These are phyloP conservation scores for Mythimna vitellina DNA, from an alignment of 2,888 invertebrate genomes.

Conservation along the genomic window DNA sequence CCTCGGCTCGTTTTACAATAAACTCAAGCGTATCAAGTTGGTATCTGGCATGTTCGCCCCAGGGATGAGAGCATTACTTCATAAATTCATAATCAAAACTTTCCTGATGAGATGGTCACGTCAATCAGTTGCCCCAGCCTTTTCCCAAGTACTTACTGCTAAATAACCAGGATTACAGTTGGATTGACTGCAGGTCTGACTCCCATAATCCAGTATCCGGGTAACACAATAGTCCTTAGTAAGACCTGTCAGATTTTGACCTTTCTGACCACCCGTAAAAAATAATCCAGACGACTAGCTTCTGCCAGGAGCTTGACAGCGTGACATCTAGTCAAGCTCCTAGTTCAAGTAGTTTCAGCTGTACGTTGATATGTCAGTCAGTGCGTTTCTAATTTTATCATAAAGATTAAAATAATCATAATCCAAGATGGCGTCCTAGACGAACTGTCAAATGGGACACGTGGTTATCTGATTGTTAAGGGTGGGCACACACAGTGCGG, in stretches of 20 bases:
- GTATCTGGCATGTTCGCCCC: too few relatives aligned
- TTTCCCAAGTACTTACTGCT: background rate
- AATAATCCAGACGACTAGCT: background rate
- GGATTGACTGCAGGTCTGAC: background rate
- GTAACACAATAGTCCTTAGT: background rate
- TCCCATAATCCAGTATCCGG: too few relatives aligned
- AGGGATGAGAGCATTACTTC: too few relatives aligned
- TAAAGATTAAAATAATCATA: slow-evolving; percentile 1
- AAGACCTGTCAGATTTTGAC: background rate
- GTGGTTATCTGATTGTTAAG: slow-evolving; percentile 53
- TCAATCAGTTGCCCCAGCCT: background rate
- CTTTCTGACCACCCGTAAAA: background rate
- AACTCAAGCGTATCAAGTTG: too few relatives aligned
- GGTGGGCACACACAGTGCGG: slow-evolving; percentile 68
- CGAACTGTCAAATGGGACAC: slow-evolving; percentile 48
- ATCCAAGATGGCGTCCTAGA: slow-evolving; percentile 41
- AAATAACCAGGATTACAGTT: background rate
- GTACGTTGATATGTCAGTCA: too few relatives aligned
- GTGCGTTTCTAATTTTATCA: too few relatives aligned
- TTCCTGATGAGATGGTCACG: background rate
- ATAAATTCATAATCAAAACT: background rate
- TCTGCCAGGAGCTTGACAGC: too few relatives aligned
- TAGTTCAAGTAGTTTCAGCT: too few relatives aligned
- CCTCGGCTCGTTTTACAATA: too few relatives aligned
- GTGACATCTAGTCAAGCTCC: too few relatives aligned